Evolutionary conservation across 1,140 invertebrate genomes (phyloP).

Genomic region (Drosophila prosaltans): DNA sequence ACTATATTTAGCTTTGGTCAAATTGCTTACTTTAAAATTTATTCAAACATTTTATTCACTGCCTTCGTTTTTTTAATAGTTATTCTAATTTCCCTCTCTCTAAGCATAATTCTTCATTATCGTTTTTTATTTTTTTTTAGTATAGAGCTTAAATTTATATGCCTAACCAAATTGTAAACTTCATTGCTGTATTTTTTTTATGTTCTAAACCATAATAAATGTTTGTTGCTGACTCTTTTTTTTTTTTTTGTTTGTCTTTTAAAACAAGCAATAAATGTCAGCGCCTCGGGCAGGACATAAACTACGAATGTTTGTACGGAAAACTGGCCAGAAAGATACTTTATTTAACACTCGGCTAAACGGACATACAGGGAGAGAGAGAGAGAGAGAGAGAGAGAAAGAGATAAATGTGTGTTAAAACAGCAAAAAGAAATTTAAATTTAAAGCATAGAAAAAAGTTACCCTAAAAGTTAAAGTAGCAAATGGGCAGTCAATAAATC

Average conservation of each 20-base stretch:
- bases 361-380: slow-evolving; percentile 21
- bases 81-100: slow-evolving; percentile 1
- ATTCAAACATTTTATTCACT: not conserved
- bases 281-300: slow-evolving; percentile 43
- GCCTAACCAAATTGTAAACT: slow-evolving; percentile 22
- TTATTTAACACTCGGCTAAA: slow-evolving; percentile 72
- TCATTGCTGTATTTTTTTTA: slow-evolving; percentile 31
- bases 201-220: slow-evolving; percentile 48
- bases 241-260: slow-evolving; percentile 26
- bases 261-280: slow-evolving; percentile 74
- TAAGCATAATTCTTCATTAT: slow-evolving; percentile 32
- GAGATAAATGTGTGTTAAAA: slow-evolving; percentile 10
- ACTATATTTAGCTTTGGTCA: no score
- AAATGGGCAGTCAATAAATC: not conserved
- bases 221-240: slow-evolving; percentile 28
- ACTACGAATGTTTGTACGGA: slow-evolving; percentile 26
- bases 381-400: no score
- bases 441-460: not conserved
- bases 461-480: slow-evolving; percentile 32
- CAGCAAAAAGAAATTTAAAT: not conserved
- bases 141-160: slow-evolving; percentile 10
- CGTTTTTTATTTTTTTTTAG: not conserved
- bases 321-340: slow-evolving; percentile 41
- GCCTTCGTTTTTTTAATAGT: not conserved
- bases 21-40: not conserved